These are phyloP conservation scores for Chionomys nivalis DNA, from an alignment of 2,113 vertebrate species.

Conservation along the genomic window DNA sequence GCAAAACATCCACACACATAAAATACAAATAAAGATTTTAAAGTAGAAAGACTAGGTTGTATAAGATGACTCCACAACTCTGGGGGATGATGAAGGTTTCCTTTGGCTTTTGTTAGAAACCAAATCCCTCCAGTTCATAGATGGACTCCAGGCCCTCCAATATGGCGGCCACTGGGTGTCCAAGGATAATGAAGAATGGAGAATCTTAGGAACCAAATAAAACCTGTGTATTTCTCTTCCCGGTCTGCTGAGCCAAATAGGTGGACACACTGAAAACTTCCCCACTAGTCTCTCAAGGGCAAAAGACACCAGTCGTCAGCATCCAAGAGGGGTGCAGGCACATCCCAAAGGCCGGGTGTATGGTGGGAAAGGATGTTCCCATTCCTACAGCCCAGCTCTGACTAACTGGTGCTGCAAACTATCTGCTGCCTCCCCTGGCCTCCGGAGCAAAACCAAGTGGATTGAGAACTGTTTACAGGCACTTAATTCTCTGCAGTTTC, in stretches of 20 bases:
- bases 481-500: constrained; percentile 63
- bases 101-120: constrained; percentile 25
- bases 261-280: not conserved
- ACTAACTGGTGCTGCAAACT: not conserved
- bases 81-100: not conserved
- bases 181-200: not conserved
- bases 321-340: fast-evolving
- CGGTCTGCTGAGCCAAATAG: not conserved
- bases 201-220: not conserved
- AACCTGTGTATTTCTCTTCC: not conserved
- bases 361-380: not conserved
- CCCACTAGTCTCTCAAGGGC: not conserved
- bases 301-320: not conserved
- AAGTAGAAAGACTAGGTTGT: not conserved
- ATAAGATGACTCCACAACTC: not conserved
- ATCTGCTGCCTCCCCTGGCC: not conserved
- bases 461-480: constrained; percentile 39
- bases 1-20: not conserved
- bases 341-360: not conserved
- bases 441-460: not conserved
- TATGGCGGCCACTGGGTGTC: fast-evolving
- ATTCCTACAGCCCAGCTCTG: not conserved
- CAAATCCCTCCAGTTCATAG: not conserved
- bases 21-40: not conserved
- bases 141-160: not conserved